phyloP scores from a whole-genome alignment of 1,140 invertebrate species.

The Zaprionus kolodkinae region DNA sequence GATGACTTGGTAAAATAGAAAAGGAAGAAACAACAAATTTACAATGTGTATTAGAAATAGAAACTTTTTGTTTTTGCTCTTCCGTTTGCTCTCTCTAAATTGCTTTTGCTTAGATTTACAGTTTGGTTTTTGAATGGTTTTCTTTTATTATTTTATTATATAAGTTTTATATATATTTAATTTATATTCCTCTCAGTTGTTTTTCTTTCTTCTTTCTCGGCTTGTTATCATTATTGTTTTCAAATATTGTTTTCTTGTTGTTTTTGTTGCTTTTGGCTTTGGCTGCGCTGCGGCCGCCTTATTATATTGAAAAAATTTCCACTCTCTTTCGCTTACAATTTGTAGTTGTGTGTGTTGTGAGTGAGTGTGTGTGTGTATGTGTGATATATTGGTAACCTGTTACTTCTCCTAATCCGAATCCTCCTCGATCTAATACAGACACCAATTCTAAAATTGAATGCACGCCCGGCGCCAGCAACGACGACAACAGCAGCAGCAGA shows the following conservation, averaged over 20 bases:
- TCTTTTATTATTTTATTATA: constrained; percentile 58
- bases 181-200: constrained; percentile 55
- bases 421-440: constrained; percentile 19
- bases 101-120: constrained; percentile 51
- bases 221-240: constrained; percentile 46
- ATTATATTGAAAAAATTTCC: constrained; percentile 22
- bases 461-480: constrained; percentile 32
- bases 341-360: constrained; percentile 12
- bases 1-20: constrained; percentile 21
- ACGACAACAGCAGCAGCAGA: constrained; percentile 26
- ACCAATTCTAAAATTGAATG: constrained; percentile 43
- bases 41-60: constrained; percentile 44
- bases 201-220: constrained; percentile 41
- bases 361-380: constrained; percentile 14
- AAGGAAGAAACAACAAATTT: constrained; percentile 40
- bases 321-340: constrained; percentile 26
- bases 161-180: constrained; percentile 49
- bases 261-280: constrained; percentile 77
- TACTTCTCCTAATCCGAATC: constrained; percentile 11
- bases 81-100: constrained; percentile 42
- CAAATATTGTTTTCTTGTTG: constrained; percentile 35
- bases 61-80: constrained; percentile 39
- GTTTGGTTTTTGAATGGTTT: constrained; percentile 32
- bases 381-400: constrained; percentile 34
- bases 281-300: constrained; percentile 38